Evolutionary conservation across 92 coral and sea anemone genomes (phyloP).

Genomic region (Nematostella vectensis): DNA sequence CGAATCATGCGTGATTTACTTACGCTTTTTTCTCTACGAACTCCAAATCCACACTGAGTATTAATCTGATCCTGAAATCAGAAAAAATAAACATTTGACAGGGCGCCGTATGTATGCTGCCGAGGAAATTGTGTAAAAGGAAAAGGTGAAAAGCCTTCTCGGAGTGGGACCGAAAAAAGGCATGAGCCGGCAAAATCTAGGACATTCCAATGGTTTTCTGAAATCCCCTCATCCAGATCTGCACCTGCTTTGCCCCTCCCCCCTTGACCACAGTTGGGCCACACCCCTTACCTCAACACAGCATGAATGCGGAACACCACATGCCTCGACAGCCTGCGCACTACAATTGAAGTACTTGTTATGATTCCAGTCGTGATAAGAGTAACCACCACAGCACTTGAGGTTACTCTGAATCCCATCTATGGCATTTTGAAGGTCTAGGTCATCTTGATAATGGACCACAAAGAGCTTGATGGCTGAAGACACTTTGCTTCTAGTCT

Average conservation of each 20-base stretch:
- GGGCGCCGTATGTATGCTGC: no score
- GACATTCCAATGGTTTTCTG: no score
- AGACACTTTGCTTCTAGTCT: slow-evolving; percentile 56
- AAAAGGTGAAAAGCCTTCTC: no score
- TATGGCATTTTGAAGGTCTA: slow-evolving; percentile 76
- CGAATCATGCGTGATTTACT: no score
- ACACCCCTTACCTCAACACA: slow-evolving; percentile 67
- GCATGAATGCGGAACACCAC: slow-evolving; percentile 96
- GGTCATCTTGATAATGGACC: slow-evolving; percentile 70
- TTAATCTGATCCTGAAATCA: slow-evolving; percentile 56
- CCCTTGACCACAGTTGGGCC: no score
- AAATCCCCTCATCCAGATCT: no score
- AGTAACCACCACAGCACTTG: slow-evolving; percentile 82
- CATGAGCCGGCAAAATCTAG: no score
- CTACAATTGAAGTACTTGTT: slow-evolving; percentile 82
- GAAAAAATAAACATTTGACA: no score
- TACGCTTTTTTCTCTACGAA: slow-evolving; percentile 63
- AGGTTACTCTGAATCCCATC: slow-evolving; percentile 77
- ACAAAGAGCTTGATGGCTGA: slow-evolving; percentile 54
- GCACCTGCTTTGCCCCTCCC: no score
- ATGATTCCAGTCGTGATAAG: slow-evolving; percentile 86
- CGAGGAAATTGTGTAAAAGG: no score
- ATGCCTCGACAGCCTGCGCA: slow-evolving; percentile 63
- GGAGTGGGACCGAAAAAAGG: no score
- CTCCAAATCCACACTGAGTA: slow-evolving; percentile 91